Conservation (phyloP, 2,113 vertebrate genomes). For the Brachyhypopomus occidentalis region DNA sequence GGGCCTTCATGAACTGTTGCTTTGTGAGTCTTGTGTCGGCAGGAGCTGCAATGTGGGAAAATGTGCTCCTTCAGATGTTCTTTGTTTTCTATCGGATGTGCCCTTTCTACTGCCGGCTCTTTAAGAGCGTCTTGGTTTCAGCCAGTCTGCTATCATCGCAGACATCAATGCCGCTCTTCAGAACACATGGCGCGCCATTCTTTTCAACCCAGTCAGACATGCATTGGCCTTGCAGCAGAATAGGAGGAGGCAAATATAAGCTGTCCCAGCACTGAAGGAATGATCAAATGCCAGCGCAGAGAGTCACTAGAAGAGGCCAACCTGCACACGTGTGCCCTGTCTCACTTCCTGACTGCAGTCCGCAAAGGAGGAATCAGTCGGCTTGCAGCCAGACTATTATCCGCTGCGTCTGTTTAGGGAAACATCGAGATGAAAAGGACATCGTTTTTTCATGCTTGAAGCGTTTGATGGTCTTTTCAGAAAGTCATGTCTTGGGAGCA, state of each 20-base stretch:
- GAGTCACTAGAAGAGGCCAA: not conserved
- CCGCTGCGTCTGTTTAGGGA: not conserved
- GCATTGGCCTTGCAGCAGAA: not conserved
- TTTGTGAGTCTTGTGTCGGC: not conserved
- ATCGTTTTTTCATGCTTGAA: conserved; percentile 36
- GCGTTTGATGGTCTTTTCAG: not conserved
- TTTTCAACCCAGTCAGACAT: not conserved
- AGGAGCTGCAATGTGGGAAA: not conserved
- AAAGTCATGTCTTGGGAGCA: conserved; percentile 4
- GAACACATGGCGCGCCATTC: not conserved
- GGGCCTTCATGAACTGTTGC: not conserved
- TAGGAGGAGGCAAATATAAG: not conserved
- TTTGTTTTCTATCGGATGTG: conserved; percentile 13
- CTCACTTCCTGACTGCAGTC: not conserved
- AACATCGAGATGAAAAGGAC: conserved; percentile 16
- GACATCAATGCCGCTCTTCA: not conserved
- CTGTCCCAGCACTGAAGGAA: conserved; percentile 8
- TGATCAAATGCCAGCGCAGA: not conserved
- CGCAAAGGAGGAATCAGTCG: conserved; percentile 22
- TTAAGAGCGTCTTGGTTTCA: not conserved
- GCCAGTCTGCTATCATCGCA: not conserved
- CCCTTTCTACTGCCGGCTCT: conserved; percentile 1
- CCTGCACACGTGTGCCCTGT: not conserved
- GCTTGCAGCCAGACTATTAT: conserved; percentile 23
- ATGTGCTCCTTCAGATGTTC: not conserved